Evolutionary conservation across 92 coral and sea anemone species (phyloP).

Genomic region (Epizoanthus illoricatus): DNA sequence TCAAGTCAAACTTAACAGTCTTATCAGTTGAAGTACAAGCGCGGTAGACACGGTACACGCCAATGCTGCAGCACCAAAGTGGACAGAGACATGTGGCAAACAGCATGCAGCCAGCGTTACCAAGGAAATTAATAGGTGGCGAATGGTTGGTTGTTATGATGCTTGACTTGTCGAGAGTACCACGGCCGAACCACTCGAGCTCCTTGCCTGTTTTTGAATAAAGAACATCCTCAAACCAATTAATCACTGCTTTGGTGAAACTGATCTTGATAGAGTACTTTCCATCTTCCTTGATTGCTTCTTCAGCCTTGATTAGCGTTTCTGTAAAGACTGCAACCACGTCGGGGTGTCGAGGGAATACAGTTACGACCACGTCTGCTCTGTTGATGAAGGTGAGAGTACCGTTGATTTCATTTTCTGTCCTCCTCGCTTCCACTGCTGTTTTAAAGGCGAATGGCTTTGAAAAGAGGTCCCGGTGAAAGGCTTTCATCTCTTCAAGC

Average conservation of each 20-base stretch:
- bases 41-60: constrained; percentile 24
- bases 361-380: constrained; percentile 28
- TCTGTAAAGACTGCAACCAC: constrained; percentile 11
- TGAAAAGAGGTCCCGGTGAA: constrained; percentile 27
- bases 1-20: too few relatives aligned
- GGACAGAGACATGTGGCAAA: constrained; percentile 26
- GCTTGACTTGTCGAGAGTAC: constrained; percentile 10
- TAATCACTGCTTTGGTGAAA: constrained; percentile 7
- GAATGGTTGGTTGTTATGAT: not conserved
- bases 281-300: constrained; percentile 3
- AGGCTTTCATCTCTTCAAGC: constrained; percentile 28
- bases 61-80: constrained; percentile 26
- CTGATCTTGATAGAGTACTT: constrained; percentile 28
- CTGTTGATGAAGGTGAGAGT: not conserved
- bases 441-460: constrained; percentile 39
- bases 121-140: constrained; percentile 10
- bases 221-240: not conserved
- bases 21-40: too few relatives aligned
- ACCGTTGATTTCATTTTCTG: too few relatives aligned
- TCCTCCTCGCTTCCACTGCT: not conserved
- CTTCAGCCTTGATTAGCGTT: constrained; percentile 34
- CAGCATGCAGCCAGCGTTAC: constrained; percentile 6
- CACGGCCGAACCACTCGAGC: constrained; percentile 15
- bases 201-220: constrained; percentile 26
- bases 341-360: constrained; percentile 34